Base-by-base conservation (phyloP, 2,113 vertebrate species). In the Tinamus guttatus region DNA sequence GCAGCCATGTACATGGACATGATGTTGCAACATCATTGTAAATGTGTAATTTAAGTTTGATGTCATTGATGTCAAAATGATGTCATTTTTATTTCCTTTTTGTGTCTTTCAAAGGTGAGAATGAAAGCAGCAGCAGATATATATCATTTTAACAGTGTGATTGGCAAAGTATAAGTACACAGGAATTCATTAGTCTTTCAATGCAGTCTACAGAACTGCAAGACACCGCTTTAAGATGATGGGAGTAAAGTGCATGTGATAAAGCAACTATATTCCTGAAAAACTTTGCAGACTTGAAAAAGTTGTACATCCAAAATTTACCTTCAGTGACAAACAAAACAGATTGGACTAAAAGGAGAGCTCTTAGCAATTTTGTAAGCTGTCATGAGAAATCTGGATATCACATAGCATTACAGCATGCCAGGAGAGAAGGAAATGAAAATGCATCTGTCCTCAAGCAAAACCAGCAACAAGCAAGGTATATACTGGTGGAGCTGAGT, bases 401-500 rank as follows among this genome's bases (percentile, higher is more conserved):
- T 36, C 36, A 74, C 9, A 56, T 5, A 75, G 8, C 16, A 18
- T 67, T 52, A 32, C 17, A 28, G 58, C 58, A 88, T 28, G 5
- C 19, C 20, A 83, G 19, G 4, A 22, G 16, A 83, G 19, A 64
- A 13, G 11, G 73, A 58, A 88, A 79, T 3, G 2, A 62, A 85
- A 90, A 90, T 14, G 58, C 3, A 18, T 30, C 43, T 62, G 13
- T 67, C 30, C 17, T 32, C 18, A 45, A 14, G 32, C 11, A 81
- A 65, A 56, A 38, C 54, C 12, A 5, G 5, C 24, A 25, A 32
- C 6, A 76, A 27, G 10, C 30, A 78, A 67, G 4, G 24, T 45
- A 25, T 28, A 69, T 13, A 3, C 40, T 32, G 5, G 0, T 21
- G 11, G 3, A 30, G 13, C 2, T 85, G 17, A 56, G 4, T 12